These are phyloP conservation scores for Ptychoptera albimana DNA, from an alignment of 2,888 invertebrate genomes.

Conservation along the genomic window DNA sequence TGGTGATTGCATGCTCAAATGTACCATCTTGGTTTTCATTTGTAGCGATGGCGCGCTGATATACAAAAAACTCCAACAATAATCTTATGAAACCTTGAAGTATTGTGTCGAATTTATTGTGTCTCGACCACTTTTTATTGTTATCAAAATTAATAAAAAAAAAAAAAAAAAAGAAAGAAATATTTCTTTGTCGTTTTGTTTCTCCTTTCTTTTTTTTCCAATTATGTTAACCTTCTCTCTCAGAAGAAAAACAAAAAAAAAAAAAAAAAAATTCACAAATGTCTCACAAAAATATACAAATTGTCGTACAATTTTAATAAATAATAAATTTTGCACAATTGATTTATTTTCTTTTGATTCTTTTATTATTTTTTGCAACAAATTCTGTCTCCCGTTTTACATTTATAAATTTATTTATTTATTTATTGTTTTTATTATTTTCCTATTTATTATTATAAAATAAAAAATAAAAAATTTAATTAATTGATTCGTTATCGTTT, in stretches of 20 bases:
- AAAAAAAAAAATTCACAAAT: no score
- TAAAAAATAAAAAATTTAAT: background rate
- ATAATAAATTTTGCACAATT: no score
- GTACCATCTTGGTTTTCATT: slow-evolving; percentile 20
- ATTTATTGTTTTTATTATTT: background rate
- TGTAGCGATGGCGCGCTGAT: background rate
- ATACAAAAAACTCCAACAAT: background rate
- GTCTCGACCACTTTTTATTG: background rate
- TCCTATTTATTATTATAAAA: background rate
- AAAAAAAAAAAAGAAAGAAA: no score
- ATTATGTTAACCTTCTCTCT: background rate
- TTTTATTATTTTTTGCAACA: background rate
- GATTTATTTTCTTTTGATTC: background rate
- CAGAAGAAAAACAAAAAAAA: background rate
- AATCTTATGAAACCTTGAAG: background rate
- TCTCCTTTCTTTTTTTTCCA: background rate
- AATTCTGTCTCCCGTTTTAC: background rate
- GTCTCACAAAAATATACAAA: no score
- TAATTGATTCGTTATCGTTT: background rate
- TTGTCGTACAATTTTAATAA: no score
- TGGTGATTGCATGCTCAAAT: slow-evolving; percentile 24
- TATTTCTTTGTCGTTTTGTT: background rate
- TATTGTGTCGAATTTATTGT: background rate
- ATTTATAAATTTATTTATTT: no score
- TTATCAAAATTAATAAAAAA: background rate